Evolutionary conservation across 2,113 vertebrate species (phyloP), one percentile per base, ranked within the genome.

Genomic region (Gobio gobio): DNA sequence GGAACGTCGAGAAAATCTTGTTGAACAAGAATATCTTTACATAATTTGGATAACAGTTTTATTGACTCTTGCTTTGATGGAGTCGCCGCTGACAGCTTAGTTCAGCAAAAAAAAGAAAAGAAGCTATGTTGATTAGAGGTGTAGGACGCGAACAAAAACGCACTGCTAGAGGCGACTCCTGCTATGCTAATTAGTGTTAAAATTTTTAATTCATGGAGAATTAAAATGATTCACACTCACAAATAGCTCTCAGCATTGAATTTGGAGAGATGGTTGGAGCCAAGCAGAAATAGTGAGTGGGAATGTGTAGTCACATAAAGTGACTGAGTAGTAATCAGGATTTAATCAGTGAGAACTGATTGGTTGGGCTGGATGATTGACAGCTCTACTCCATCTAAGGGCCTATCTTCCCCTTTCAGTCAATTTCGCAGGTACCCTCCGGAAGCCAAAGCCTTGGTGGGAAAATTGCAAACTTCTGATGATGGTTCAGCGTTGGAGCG

Each of bases 361-460:
- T 83, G 81, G 81, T 83, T 72, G 13, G 10, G 33, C 13, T 18
- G 26, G n/a, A 12, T 72, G 81, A 83, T 72, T 83, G 81, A 83
- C 66, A 58, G 49, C 29, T 72, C 13, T 24, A 18, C 49, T 83
- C 13, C 12, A 56, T 82, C 29, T 24, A 54, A 18, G 8, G 24
- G 49, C 12, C 26, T 54, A 22, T 76, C 74, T 54, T 76, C 74
- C 12, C 74, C 26, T 33, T 58, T 78, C 56, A 59, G 76, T 78
- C 33, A 43, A 43, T 61, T 78, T 78, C 0, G 20, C 20, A 7
- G 20, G 29, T 78, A 59, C 22, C 51, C 29, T 12, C 26, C 10
- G 18, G 75, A 49, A 58, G 26, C 18, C 51, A 26, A 80, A 80
- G 45, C 43, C 40, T 22, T 33, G 40, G 59, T 81, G 81, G 49